These are phyloP conservation scores for Monochamus alternatus DNA, from an alignment of 2,888 invertebrate genomes.

Conservation along the genomic window DNA sequence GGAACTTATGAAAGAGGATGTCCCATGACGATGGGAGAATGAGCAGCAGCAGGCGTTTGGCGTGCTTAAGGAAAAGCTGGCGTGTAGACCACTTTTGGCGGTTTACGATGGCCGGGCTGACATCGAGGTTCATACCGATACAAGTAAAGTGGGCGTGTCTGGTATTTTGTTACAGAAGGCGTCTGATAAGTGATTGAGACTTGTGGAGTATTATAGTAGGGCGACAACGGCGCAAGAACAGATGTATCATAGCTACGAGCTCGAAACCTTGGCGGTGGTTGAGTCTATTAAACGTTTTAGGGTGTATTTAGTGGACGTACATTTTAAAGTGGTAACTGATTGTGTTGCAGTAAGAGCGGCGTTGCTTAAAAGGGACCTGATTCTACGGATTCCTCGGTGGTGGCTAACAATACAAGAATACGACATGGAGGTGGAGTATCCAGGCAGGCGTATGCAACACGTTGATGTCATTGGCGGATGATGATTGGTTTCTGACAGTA, in stretches of 20 bases:
- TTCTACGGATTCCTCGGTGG: constrained; percentile 53
- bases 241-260: constrained; percentile 46
- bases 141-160: constrained; percentile 49
- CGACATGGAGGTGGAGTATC: constrained; percentile 46
- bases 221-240: constrained; percentile 57
- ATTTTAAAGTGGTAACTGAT: constrained; percentile 52
- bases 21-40: background rate
- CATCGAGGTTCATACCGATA: constrained; percentile 57
- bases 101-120: constrained; percentile 24
- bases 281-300: constrained; percentile 42
- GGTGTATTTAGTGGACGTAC: constrained; percentile 3
- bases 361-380: constrained; percentile 48
- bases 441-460: constrained; percentile 28
- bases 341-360: constrained; percentile 46
- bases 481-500: constrained; percentile 51
- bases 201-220: constrained; percentile 58
- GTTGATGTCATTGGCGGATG: constrained; percentile 38
- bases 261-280: constrained; percentile 50
- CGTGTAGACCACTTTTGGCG: background rate
- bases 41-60: background rate
- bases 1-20: background rate
- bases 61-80: background rate
- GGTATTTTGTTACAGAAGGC: background rate
- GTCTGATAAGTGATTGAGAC: background rate
- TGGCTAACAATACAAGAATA: constrained; percentile 52